Conservation (phyloP, 1,140 invertebrate species). For the Meloidogyne chitwoodi region DNA sequence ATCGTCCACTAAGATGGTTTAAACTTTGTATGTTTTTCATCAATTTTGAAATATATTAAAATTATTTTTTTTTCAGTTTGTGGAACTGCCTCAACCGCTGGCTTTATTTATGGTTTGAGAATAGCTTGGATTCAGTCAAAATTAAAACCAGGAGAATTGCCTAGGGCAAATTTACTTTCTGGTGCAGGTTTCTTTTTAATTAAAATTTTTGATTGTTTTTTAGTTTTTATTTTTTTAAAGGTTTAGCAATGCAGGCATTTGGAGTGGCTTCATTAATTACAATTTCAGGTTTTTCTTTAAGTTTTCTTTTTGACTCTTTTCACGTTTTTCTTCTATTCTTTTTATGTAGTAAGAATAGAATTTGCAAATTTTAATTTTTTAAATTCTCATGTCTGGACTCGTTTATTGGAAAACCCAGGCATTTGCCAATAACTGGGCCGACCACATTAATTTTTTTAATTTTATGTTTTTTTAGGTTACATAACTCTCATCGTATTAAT, state of each 20-base stretch:
- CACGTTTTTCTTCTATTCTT: too few species aligned
- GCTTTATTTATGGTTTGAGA: slow-evolving; percentile 36
- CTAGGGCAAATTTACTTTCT: slow-evolving; percentile 20
- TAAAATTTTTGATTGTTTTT: neutral
- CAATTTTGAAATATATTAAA: too few species aligned
- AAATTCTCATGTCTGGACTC: too few species aligned
- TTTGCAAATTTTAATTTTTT: too few species aligned
- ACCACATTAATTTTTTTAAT: too few species aligned
- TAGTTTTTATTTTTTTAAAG: too few species aligned
- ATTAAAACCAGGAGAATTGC: slow-evolving; percentile 33
- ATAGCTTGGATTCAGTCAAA: slow-evolving; percentile 33
- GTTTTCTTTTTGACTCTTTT: too few species aligned
- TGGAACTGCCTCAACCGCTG: slow-evolving; percentile 25
- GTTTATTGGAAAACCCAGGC: too few species aligned
- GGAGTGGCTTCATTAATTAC: slow-evolving; percentile 39
- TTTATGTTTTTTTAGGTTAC: slow-evolving; percentile 16
- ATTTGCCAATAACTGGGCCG: too few species aligned
- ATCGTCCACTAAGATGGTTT: neutral
- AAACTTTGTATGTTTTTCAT: neutral
- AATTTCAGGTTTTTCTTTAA: slow-evolving; percentile 25
- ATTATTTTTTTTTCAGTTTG: slow-evolving; percentile 24
- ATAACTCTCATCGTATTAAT: slow-evolving; percentile 25
- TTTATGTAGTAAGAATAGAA: too few species aligned
- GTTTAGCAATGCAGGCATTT: slow-evolving; percentile 36
- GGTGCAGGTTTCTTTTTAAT: slow-evolving; percentile 20